Conservation (phyloP, 2,797 vertebrate species). For the Microhierax caerulescens region DNA sequence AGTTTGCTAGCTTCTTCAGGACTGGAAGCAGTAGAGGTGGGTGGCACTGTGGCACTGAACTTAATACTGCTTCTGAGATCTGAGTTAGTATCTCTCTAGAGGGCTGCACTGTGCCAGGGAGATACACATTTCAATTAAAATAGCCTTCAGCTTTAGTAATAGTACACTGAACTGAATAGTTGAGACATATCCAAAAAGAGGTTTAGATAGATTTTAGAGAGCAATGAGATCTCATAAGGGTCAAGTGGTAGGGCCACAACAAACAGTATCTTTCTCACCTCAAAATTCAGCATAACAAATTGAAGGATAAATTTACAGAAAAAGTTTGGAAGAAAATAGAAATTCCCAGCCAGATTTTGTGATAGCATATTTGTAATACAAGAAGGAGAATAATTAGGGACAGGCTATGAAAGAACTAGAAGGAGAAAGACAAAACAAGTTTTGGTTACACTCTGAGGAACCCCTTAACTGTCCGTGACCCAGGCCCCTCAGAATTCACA, state of each 20-base stretch:
- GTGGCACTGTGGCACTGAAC: neutral
- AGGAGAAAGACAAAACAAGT: neutral
- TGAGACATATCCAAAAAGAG: neutral
- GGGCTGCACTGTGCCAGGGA: neutral
- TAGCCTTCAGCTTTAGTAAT: neutral
- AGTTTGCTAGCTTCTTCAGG: neutral
- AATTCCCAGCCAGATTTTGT: neutral
- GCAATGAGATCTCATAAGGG: neutral
- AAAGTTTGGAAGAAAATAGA: neutral
- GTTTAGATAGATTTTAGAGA: neutral
- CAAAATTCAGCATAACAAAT: neutral
- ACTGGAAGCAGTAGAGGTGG: neutral
- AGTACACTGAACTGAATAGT: neutral
- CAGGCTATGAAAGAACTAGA: neutral
- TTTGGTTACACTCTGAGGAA: neutral
- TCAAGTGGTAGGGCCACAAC: neutral
- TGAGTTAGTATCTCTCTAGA: neutral
- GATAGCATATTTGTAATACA: neutral
- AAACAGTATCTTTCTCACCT: neutral
- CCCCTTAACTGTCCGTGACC: neutral
- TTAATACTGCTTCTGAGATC: neutral
- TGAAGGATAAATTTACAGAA: neutral
- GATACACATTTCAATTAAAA: neutral
- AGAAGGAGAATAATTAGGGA: neutral
- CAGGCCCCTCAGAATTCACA: neutral